Conservation (phyloP, 1,140 invertebrate species). For the Ostrea denselamellosa region DNA sequence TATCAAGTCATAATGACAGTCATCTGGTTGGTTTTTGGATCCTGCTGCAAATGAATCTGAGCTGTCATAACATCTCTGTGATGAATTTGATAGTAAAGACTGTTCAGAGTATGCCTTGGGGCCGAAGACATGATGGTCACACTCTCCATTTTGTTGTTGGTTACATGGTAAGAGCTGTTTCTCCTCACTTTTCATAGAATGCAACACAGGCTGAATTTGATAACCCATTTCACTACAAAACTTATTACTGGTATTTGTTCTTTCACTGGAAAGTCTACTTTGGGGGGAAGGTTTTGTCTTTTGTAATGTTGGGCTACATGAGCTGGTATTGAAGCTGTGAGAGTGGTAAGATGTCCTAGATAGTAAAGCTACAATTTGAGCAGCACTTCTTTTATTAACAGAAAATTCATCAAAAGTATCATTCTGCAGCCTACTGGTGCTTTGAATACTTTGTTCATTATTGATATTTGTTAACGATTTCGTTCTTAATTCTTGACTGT, state of each 20-base stretch:
- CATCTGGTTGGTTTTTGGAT: conserved; percentile 12
- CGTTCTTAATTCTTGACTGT: not conserved
- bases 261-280: not conserved
- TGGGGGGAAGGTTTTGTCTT: not conserved
- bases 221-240: not conserved
- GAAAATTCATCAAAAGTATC: not conserved
- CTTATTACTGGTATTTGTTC: not conserved
- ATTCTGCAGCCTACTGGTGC: not conserved
- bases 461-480: not conserved
- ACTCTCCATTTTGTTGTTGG: not conserved
- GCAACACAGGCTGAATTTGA: not conserved
- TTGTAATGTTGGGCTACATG: not conserved
- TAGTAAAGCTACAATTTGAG: conserved; percentile 44
- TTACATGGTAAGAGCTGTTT: not conserved
- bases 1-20: conserved; percentile 25
- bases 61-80: not conserved
- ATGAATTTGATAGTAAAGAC: not conserved
- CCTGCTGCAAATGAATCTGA: not conserved
- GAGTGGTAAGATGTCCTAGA: not conserved
- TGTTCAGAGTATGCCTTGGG: not conserved
- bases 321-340: not conserved
- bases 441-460: not conserved
- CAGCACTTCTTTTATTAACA: conserved; percentile 31
- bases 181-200: not conserved
- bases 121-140: not conserved